Base-by-base conservation (phyloP, 2,888 invertebrate genomes). In the Drosophila stalkeri region DNA sequence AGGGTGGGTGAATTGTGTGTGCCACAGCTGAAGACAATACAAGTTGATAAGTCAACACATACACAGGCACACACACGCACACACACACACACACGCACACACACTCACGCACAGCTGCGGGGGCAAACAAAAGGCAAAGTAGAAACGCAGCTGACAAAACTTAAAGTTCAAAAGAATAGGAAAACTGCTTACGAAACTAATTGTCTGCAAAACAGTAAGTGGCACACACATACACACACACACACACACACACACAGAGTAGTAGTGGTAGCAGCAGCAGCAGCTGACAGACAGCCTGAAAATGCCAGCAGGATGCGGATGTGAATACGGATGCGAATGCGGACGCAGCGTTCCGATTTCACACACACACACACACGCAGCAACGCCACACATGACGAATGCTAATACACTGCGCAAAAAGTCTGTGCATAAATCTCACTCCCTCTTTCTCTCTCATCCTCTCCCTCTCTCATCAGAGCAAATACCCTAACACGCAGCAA, bases 111-210 rank as follows among this genome's bases (percentile, higher is more conserved):
- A 20, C 23, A 39, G 20, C 18, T 14, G 35, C n/a, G 46, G n/a
- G 52, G 3, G 3, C 23, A 31, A 51, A 39, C 41, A 74, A 43
- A 56, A 46, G 39, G 20, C 44, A 18, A 63, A 63, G 37, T 37
- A 31, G 64, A 62, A 67, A 69, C 62, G 60, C 76, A 78, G 74
- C 71, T 64, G 71, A 66, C 54, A 80, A 76, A 77, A 73, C 66
- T 71, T 59, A 44, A 82, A 70, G 64, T 76, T 72, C 41, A 76
- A 75, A 80, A 79, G 71, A 68, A 75, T 75, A 52, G 72, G 61
- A 46, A 72, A 81, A 85, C 75, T 82, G 75, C 81, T 82, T 76
- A 68, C 76, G 66, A 73, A 82, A 88, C 89, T 82, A 82, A 82
- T 82, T 82, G 82, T 79, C 81, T 79, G 81, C 81, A 77, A 81